These are phyloP conservation scores for Acanthiza pusilla DNA, from an alignment of 2,797 vertebrate species.

Conservation along the genomic window DNA sequence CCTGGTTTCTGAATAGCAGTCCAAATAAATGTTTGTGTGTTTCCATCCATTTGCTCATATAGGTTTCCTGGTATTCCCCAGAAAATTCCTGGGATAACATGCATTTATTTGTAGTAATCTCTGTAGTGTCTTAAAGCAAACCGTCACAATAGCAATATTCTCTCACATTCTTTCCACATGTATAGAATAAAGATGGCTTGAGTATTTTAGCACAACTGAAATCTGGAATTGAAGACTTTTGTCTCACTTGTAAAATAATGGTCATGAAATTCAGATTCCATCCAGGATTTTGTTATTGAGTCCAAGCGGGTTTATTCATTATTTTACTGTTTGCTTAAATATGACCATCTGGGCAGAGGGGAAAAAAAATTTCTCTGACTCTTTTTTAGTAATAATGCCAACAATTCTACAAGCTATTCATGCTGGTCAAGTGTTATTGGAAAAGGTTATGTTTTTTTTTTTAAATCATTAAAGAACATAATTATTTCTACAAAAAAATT, in stretches of 20 bases:
- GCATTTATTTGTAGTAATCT: background rate
- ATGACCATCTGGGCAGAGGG: background rate
- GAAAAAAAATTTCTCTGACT: background rate
- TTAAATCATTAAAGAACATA: background rate
- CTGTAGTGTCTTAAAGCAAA: background rate
- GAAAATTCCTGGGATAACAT: background rate
- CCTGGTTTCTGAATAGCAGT: background rate
- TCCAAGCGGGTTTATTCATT: background rate
- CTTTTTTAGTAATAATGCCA: background rate
- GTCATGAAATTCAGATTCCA: conserved; percentile 12
- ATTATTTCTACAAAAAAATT: background rate
- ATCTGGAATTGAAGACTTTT: conserved; percentile 16
- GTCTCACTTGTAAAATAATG: background rate
- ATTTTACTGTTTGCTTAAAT: conserved; percentile 23
- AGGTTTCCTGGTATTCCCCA: background rate
- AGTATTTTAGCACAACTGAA: conserved; percentile 34
- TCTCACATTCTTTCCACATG: background rate
- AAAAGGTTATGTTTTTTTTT: background rate
- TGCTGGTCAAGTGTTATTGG: background rate
- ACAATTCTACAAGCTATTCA: background rate
- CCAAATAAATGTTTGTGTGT: background rate
- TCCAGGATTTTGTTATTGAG: background rate
- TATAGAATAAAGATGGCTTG: background rate
- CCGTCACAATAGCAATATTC: background rate
- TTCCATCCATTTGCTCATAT: background rate